These are phyloP conservation scores for Stenodera caucasica DNA, from an alignment of 2,888 invertebrate genomes.

Conservation along the genomic window DNA sequence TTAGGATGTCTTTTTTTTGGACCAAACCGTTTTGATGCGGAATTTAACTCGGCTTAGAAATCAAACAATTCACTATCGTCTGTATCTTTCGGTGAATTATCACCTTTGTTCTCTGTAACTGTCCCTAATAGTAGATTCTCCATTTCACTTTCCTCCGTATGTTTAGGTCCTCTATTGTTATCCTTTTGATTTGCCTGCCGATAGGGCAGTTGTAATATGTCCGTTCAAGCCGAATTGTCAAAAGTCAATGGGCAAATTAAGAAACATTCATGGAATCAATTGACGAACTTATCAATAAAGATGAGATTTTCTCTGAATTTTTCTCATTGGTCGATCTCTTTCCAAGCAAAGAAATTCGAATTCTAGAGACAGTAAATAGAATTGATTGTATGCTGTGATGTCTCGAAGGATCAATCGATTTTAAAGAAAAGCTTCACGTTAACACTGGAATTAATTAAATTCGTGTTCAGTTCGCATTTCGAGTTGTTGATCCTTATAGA, in stretches of 20 bases:
- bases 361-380: too few relatives aligned
- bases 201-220: slow-evolving; percentile 21
- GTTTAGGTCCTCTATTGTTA: slow-evolving; percentile 5
- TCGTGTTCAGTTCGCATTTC: neutral
- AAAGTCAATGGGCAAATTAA: neutral
- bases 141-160: slow-evolving; percentile 2
- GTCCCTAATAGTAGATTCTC: neutral
- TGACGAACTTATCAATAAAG: too few relatives aligned
- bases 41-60: slow-evolving; percentile 10
- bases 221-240: slow-evolving; percentile 6
- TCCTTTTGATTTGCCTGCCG: slow-evolving; percentile 3
- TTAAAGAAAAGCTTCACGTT: neutral
- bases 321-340: neutral
- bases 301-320: neutral
- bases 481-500: neutral
- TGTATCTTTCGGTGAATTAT: slow-evolving; percentile 23
- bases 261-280: neutral
- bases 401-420: neutral
- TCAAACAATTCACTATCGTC: slow-evolving; percentile 16
- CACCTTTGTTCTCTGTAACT: slow-evolving; percentile 20
- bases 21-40: slow-evolving; percentile 7
- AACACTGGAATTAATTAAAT: neutral
- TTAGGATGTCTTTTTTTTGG: too few relatives aligned
- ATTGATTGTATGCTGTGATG: neutral
- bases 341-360: too few relatives aligned